Evolutionary conservation across 2,888 invertebrate genomes (phyloP), one percentile per base, ranked within the genome.

Genomic region (Cetonia aurata): DNA sequence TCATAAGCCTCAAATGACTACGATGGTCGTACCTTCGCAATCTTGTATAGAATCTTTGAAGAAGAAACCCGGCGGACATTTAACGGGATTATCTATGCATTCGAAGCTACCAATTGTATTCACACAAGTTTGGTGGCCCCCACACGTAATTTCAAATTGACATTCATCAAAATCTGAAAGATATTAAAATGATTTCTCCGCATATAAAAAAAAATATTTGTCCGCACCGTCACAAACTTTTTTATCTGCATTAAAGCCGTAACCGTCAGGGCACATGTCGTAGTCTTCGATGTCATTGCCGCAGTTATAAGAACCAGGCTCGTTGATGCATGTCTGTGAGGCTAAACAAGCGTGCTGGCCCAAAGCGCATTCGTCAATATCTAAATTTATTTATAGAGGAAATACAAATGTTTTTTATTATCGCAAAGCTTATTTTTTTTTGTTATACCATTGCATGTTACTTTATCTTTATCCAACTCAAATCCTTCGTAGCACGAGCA

Each of bases 401-500:
- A 75, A 68, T 73, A 82, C 83, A 73, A 83, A 83, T 74, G 4
- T 46, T 6, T 46, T 13, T 37, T 37, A 10, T 48, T 48, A 48
- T n/a, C 1, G 17, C 8, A 50, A 52, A 52, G 9, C 17, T 6
- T 25, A 52, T 15, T 17, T n/a, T n/a, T n/a, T n/a, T n/a, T 19
- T 4, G 6, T 52, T 52, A 25, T 91, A 82, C 62, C 62, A 33
- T 86, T 85, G 80, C 94, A 94, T 4, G 91, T 89, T 72, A 86
- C 88, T 60, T 88, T 88, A 80, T 95, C 93, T 0, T 85, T 76
- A 76, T 87, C 88, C 50, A 95, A 86, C 75, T 88, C 85, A 80
- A 89, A 95, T 0, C 94, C 94, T 73, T 89, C 85, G 67, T 89
- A 84, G 79, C 95, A 95, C 0, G 89, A 89, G 80, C 95, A 95